These are phyloP conservation scores for Nannobrachium achirus DNA, from an alignment of 2,113 vertebrate genomes.

Conservation along the genomic window DNA sequence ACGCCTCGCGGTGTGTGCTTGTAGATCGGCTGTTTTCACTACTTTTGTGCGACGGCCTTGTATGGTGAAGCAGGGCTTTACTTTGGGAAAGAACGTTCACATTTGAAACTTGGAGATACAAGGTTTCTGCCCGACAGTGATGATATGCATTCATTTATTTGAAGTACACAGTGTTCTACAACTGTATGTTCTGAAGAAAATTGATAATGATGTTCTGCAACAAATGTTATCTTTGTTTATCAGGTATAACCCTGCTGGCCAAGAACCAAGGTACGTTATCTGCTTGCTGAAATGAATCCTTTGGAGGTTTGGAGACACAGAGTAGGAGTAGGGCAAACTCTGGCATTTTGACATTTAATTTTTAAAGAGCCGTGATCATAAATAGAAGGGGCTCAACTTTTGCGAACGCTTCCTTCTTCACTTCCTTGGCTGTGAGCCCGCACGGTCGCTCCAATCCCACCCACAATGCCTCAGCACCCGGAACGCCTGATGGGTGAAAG, in stretches of 20 bases:
- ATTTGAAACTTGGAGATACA: no score
- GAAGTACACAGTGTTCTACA: background rate
- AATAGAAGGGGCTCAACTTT: slow-evolving; percentile 61
- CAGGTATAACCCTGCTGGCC: slow-evolving; percentile 33
- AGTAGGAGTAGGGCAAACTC: slow-evolving; percentile 20
- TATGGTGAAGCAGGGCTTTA: no score
- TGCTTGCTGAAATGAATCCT: slow-evolving; percentile 48
- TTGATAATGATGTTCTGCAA: background rate
- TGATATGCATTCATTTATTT: no score
- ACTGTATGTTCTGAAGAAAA: background rate
- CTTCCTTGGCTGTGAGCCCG: slow-evolving; percentile 76
- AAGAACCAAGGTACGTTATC: slow-evolving; percentile 35
- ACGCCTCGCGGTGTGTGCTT: no score
- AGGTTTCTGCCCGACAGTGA: no score
- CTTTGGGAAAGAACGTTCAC: no score
- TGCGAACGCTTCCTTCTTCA: slow-evolving; percentile 80
- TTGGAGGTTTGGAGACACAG: background rate
- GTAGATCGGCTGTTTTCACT: no score
- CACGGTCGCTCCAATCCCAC: slow-evolving; percentile 60
- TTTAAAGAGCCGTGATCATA: slow-evolving; percentile 35
- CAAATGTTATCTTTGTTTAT: slow-evolving; percentile 14
- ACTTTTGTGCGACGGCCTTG: no score
- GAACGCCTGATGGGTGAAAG: slow-evolving; percentile 66
- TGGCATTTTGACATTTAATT: slow-evolving; percentile 21
- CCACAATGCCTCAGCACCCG: slow-evolving; percentile 72